Base-by-base conservation (phyloP, 2,888 invertebrate species). In the Automeris io region DNA sequence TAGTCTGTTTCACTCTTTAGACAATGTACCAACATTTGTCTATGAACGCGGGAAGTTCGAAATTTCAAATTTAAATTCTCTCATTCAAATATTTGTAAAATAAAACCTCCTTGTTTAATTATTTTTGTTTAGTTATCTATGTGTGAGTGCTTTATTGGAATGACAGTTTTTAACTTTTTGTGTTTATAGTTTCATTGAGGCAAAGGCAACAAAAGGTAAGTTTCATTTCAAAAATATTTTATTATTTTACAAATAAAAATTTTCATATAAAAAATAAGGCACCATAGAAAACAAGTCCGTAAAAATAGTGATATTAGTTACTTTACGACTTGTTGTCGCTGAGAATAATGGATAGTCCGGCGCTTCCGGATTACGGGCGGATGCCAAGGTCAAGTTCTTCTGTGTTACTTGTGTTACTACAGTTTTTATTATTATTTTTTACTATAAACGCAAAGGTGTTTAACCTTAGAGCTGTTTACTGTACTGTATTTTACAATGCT, bases 301-400 rank as follows among this genome's bases (percentile, higher is more conserved):
- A 21, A 33, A 36, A 26, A 33, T 25, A 35, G 26, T 25, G 9
- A 7, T 23, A 9, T 9, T 25, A 18, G 18, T 36, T 21, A 26
- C 22, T 33, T 39, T 11, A 39, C 23, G 29, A 26, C 21, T 26
- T 22, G 5, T 16, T 34, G 25, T 40, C 47, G 35, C 47, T 45
- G 48, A 54, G 47, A 47, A 59, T 56, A 54, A 62, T 50, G 43
- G 47, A 41, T 42, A 37, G 22, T 40, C 43, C 42, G 42, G 52
- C 53, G 57, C 41, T 61, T 61, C 64, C 63, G 49, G 52, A 18
- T 13, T 34, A 25, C 23, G 35, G 24, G 23, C 45, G 49, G 43
- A 40, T 43, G 42, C 36, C 56, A 61, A 65, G 61, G 63, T 56
- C 61, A 58, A 49, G 46, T 44, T 45, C 48, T 39, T 40, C 36